phyloP scores from a whole-genome alignment of 1,140 invertebrate species.

The Sipha flava region DNA sequence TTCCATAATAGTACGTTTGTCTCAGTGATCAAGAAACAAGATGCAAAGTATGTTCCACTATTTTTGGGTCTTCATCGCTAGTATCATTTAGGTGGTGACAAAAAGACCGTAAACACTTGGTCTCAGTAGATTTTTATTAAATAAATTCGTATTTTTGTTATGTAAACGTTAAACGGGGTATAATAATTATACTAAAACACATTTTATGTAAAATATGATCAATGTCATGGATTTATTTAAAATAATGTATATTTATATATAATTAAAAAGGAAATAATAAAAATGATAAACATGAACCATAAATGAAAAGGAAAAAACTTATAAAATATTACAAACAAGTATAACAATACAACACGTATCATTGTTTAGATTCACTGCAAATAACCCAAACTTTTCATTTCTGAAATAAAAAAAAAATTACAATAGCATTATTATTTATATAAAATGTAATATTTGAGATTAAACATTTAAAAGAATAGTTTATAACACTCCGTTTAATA shows the following conservation, averaged over 20 bases:
- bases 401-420: slow-evolving; percentile 29
- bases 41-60: too few relatives aligned
- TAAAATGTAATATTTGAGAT: neutral
- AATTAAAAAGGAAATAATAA: neutral
- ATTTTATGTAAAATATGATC: neutral
- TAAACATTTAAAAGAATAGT: too few relatives aligned
- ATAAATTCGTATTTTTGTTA: too few relatives aligned
- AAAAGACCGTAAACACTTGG: too few relatives aligned
- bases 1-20: too few relatives aligned
- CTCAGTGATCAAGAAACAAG: too few relatives aligned
- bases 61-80: too few relatives aligned
- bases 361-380: neutral
- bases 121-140: too few relatives aligned
- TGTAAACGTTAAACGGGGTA: too few relatives aligned
- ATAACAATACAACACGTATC: neutral
- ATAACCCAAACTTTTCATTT: slow-evolving; percentile 30
- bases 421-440: neutral
- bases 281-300: neutral
- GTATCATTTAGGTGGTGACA: too few relatives aligned
- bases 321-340: neutral
- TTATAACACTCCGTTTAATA: too few relatives aligned
- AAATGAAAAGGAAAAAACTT: slow-evolving; percentile 56
- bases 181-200: neutral
- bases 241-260: neutral
- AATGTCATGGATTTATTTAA: slow-evolving; percentile 3